These are phyloP conservation scores for Periparus ater DNA, from an alignment of 2,797 vertebrate genomes.

Conservation along the genomic window DNA sequence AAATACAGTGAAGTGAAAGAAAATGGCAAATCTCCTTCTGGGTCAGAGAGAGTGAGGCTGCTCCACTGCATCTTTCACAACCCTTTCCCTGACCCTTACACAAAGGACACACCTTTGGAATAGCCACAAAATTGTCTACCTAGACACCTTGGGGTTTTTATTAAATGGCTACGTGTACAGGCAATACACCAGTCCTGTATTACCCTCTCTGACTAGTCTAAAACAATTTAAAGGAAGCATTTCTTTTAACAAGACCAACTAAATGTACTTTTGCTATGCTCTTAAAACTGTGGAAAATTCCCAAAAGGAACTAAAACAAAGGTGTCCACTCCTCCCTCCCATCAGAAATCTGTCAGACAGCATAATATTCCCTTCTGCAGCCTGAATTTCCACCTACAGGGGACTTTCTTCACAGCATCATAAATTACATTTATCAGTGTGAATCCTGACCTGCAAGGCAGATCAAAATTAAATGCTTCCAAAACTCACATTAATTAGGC, in stretches of 20 bases:
- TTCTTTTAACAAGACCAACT: neutral
- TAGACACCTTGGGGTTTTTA: neutral
- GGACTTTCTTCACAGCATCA: neutral
- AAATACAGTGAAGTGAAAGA: neutral
- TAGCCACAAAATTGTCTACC: neutral
- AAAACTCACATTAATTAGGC: neutral
- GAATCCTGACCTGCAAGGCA: neutral
- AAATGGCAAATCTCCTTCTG: neutral
- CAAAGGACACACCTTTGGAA: neutral
- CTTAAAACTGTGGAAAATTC: neutral
- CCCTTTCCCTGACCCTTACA: neutral
- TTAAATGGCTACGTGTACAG: neutral
- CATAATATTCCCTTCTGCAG: neutral
- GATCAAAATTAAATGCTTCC: conserved; percentile 2
- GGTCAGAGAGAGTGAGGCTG: neutral
- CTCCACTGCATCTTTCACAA: neutral
- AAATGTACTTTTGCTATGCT: neutral
- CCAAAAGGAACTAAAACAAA: neutral
- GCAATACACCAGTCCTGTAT: neutral
- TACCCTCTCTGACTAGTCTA: neutral
- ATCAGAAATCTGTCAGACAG: neutral
- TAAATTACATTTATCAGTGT: neutral
- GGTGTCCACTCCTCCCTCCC: neutral
- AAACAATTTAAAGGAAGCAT: neutral
- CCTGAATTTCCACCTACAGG: neutral